Base-by-base conservation (phyloP, 1,140 invertebrate genomes). In the Formica selysi region DNA sequence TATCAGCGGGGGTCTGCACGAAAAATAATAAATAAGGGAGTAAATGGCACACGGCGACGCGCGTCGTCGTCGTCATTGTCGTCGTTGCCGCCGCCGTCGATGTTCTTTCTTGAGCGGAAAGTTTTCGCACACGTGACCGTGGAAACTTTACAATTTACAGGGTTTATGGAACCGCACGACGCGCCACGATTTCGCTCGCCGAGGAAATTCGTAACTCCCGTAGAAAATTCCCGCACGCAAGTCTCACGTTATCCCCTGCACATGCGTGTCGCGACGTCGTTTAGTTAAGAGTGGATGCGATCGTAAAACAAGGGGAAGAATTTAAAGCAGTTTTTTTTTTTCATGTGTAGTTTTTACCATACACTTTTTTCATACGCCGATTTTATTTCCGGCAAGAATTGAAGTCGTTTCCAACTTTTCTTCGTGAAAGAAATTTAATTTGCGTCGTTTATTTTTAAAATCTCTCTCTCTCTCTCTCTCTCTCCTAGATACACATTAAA, bases 1-100 rank as follows among this genome's bases (percentile, higher is more conserved):
- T 91, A 89, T 91, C 88, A 73, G 76, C 38, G 36, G 51, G 89
- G 68, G 54, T 36, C 54, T 29, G 79, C 26, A 48, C 79, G 57
- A 86, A 79, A 80, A 79, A 87, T 86, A 87, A 87, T 87, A 87
- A 87, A 86, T 87, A 87, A 87, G 44, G 13, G 38, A 76, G 83
- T 76, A 85, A 86, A 79, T 74, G 68, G 57, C 70, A 32, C 38
- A 32, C 48, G 68, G 71, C 38, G 81, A 76, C 81, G 22, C 22
- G 48, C 76, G 8, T 7, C 29, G 29, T 13, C 26, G 44, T 29
- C 81, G 7, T 26, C 44, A 62, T 29, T 71, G 7, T 19, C 54
- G 73, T 16, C 81, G 7, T 19, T 41, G 71, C 38, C 38, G 38
- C 7, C 38, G 0, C 26, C 80, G 6, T 26, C 54, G 62, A 65